These are phyloP conservation scores for Phataginus tetradactyla DNA, from an alignment of 2,797 vertebrate genomes.

Conservation along the genomic window DNA sequence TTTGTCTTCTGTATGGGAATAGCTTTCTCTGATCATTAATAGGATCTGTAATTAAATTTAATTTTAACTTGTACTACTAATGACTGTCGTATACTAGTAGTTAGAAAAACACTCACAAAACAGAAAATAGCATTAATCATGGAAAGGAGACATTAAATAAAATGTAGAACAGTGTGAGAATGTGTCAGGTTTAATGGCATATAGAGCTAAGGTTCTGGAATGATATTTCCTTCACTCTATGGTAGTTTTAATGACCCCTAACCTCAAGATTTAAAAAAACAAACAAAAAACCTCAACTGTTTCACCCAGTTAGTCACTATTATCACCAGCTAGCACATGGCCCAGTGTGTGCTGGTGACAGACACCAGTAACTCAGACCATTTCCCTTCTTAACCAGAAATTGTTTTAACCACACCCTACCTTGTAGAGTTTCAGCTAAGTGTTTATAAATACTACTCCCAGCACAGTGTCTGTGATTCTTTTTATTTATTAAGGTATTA, in stretches of 20 bases:
- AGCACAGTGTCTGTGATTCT: not conserved
- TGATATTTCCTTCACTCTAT: not conserved
- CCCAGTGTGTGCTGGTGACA: not conserved
- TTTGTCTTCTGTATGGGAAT: slow-evolving; percentile 21
- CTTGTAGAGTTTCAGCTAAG: not conserved
- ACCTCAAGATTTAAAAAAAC: not conserved
- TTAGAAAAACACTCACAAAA: not conserved
- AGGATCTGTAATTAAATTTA: not conserved
- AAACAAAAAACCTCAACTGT: not conserved
- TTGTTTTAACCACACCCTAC: not conserved
- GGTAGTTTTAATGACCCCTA: not conserved
- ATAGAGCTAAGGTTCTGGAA: not conserved
- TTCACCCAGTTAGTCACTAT: not conserved
- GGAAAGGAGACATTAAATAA: not conserved
- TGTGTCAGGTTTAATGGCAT: not conserved
- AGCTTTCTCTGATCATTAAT: not conserved
- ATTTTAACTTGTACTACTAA: not conserved
- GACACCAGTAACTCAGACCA: not conserved
- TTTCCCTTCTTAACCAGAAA: not conserved
- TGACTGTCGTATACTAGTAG: not conserved
- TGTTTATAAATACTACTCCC: not conserved
- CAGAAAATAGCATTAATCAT: not conserved
- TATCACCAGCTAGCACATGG: not conserved
- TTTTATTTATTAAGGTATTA: no score
- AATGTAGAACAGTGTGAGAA: not conserved